Evolutionary conservation across 2,888 invertebrate genomes (phyloP).

Genomic region (Amphipoea oculea): DNA sequence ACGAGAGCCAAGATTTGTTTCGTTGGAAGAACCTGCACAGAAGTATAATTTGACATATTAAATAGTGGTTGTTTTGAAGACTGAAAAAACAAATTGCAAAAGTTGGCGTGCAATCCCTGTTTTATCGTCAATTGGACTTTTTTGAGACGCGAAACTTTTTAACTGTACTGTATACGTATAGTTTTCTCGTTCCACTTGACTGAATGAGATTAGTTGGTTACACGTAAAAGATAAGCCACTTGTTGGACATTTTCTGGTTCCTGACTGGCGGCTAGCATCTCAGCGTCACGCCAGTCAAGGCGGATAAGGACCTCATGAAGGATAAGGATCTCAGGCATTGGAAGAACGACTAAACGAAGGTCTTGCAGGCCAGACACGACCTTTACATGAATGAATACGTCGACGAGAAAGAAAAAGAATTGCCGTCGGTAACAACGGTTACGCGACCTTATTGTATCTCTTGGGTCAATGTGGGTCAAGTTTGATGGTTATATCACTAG

Average conservation of each 20-base stretch:
- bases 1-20: slow-evolving; percentile 13
- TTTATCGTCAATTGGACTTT: slow-evolving; percentile 6
- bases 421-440: neutral
- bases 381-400: neutral
- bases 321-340: neutral
- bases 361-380: neutral
- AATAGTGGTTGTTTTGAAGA: neutral
- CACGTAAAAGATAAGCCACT: slow-evolving; percentile 6
- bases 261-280: neutral
- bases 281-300: neutral
- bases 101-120: slow-evolving; percentile 20
- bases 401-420: neutral
- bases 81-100: slow-evolving; percentile 15
- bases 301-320: neutral
- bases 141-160: neutral
- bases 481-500: neutral
- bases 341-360: neutral
- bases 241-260: neutral
- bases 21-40: neutral
- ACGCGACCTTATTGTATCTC: slow-evolving; percentile 1
- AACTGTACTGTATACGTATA: neutral
- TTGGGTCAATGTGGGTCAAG: slow-evolving; percentile 16
- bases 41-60: slow-evolving; percentile 25
- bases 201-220: neutral
- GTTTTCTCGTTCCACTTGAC: neutral